Percentiles rank a stretch among this genome's conserved stretches.
phyloP scores from a whole-genome alignment of 2,113 vertebrate genomes.

The Amphilophus citrinellus region DNA sequence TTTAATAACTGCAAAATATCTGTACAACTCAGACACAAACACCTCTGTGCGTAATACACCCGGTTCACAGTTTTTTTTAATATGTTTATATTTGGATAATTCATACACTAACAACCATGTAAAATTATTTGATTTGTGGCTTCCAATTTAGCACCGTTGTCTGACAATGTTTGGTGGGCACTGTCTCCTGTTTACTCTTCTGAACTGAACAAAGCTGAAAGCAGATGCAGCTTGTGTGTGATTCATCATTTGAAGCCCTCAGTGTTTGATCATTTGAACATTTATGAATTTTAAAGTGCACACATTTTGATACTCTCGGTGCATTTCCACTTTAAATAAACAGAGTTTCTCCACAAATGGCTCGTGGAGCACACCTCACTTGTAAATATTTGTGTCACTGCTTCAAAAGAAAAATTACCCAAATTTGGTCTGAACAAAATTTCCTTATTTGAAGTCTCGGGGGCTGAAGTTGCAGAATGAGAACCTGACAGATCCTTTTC shows the following conservation, averaged over 20 bases:
- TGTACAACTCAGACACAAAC: neutral
- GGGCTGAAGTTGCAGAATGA: slow-evolving; percentile 3
- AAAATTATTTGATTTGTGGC: slow-evolving; percentile 13
- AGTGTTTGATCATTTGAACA: slow-evolving; percentile 53
- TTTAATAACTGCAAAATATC: neutral
- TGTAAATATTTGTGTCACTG: slow-evolving; percentile 21
- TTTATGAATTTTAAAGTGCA: slow-evolving; percentile 47
- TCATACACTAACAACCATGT: neutral
- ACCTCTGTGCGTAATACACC: neutral
- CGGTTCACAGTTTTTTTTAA: neutral
- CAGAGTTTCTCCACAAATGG: neutral
- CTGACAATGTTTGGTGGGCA: slow-evolving; percentile 5
- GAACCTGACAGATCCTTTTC: slow-evolving; percentile 39
- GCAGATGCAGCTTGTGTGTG: slow-evolving; percentile 24
- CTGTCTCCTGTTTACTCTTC: slow-evolving; percentile 22
- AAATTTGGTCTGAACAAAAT: neutral
- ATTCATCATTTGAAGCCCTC: slow-evolving; percentile 42
- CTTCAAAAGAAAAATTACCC: slow-evolving; percentile 25
- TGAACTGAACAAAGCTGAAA: slow-evolving; percentile 33
- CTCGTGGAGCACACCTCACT: neutral
- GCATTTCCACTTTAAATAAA: slow-evolving; percentile 36
- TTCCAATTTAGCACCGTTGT: slow-evolving; percentile 6
- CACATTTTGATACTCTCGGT: slow-evolving; percentile 21
- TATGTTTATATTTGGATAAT: slow-evolving; percentile 4
- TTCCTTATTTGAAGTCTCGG: neutral